Conservation (phyloP, 2,888 invertebrate genomes). For the Diplazon laetatorius region DNA sequence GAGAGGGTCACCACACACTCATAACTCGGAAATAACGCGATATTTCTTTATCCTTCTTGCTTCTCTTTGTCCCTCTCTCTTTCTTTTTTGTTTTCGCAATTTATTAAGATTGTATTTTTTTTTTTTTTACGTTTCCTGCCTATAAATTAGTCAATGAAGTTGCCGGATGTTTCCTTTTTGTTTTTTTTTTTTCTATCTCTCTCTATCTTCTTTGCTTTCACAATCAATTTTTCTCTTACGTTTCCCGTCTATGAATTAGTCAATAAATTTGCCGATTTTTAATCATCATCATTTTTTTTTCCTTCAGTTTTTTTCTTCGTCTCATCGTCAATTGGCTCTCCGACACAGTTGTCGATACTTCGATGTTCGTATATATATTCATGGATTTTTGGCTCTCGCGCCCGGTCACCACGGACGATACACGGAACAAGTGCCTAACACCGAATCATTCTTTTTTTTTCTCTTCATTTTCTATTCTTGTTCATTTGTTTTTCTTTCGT, state of each 20-base stretch:
- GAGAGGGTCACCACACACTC: no score
- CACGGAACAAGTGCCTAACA: not conserved
- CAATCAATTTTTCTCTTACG: no score
- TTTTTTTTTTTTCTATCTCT: not conserved
- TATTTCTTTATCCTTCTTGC: no score
- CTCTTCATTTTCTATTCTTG: not conserved
- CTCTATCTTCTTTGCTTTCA: slow-evolving; percentile 16
- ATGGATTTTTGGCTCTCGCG: not conserved
- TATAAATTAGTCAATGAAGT: no score
- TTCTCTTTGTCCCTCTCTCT: no score
- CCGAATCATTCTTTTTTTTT: not conserved
- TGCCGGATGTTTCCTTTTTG: no score
- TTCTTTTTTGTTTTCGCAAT: no score
- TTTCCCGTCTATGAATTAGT: slow-evolving; percentile 64
- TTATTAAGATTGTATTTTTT: no score
- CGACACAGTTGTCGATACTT: slow-evolving; percentile 17
- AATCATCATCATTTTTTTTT: no score
- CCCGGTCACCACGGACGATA: not conserved
- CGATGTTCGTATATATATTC: not conserved
- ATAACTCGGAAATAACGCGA: slow-evolving; percentile 59
- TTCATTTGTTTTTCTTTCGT: not conserved
- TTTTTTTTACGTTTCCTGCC: not conserved
- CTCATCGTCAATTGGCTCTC: no score
- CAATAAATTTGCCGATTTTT: slow-evolving; percentile 54
- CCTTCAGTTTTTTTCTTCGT: no score